Base-by-base conservation (phyloP, 2,888 invertebrate species). In the Thalpophila matura region DNA sequence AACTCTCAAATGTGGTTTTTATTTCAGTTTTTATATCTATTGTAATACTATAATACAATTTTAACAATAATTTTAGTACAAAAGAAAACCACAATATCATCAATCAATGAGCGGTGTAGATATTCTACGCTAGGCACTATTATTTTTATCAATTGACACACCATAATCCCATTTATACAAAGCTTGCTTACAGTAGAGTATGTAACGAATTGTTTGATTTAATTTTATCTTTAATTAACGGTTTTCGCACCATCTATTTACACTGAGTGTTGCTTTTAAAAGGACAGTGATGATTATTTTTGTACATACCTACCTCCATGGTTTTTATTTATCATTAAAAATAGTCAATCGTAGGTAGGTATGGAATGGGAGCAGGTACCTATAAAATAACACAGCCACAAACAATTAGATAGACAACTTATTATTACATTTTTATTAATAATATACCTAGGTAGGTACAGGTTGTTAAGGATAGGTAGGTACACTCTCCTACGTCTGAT, bases 81-180 rank as follows among this genome's bases (percentile, higher is more conserved):
- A 77, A 75, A 66, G 56, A 76, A 82, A 73, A 65, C 60, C 71
- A 76, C 68, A 69, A 69, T 77, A 66, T 61, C 49, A 76, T 79
- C 65, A 82, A 83, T 84, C 84, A 86, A 89, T 88, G 87, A 90
- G 87, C 86, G 80, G 80, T 86, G 76, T 80, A 78, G 70, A 67
- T 86, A 79, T 68, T 84, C 87, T 91, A 93, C 82, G 82, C 93
- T 94, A 95, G 94, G 94, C 94, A 94, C 94, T 93, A 93, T 92
- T 89, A 86, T 87, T 89, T 83, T 85, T 85, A 89, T 91, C 93
- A 95, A 95, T 95, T 95, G 94, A 95, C 94, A 91, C 89, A 87
- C 89, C 85, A 85, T 68, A 81, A 61, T 70, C 53, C 43, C 76
- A 62, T 72, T 72, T 72, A 71, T 63, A 79, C 78, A 72, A 77